phyloP scores from a whole-genome alignment of 2,888 invertebrate genomes.

The Acronicta leporina region DNA sequence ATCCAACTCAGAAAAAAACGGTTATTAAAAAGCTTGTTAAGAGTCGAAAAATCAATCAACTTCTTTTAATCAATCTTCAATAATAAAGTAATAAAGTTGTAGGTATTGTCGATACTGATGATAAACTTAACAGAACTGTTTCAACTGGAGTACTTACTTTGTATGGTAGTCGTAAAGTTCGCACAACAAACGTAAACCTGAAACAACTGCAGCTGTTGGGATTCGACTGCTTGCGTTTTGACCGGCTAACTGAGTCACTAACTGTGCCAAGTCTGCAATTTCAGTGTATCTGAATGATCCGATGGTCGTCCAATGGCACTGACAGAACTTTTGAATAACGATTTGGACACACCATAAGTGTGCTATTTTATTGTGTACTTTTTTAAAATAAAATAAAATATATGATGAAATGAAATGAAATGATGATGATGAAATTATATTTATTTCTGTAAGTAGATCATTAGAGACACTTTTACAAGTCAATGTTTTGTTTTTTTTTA shows the following conservation, averaged over 20 bases:
- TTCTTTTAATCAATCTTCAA: constrained; percentile 28
- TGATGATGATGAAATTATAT: too few relatives aligned
- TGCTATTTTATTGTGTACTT: too few relatives aligned
- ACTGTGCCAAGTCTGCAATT: too few relatives aligned
- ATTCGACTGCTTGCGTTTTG: constrained; percentile 19
- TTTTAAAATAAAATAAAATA: too few relatives aligned
- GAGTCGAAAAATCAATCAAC: constrained; percentile 12
- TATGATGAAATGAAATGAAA: too few relatives aligned
- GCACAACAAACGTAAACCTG: constrained; percentile 47
- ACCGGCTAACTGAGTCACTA: constrained; percentile 11
- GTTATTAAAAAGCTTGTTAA: not conserved
- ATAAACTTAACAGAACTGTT: constrained; percentile 24
- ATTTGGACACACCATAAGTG: too few relatives aligned
- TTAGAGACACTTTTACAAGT: too few relatives aligned
- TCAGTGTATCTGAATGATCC: too few relatives aligned
- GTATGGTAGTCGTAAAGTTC: constrained; percentile 34
- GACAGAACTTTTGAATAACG: too few relatives aligned
- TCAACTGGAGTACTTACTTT: constrained; percentile 20
- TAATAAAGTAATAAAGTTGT: not conserved
- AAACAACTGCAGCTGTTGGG: constrained; percentile 39
- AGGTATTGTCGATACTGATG: constrained; percentile 4
- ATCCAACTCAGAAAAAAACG: not conserved
- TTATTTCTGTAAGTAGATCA: too few relatives aligned
- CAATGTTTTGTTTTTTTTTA: too few relatives aligned
- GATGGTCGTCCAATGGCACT: too few relatives aligned